A percentile compares a stretch with the other conserved stretches of the same genome.
These are phyloP conservation scores for Saturnia pavonia DNA, from an alignment of 2,888 invertebrate genomes.

Conservation along the genomic window DNA sequence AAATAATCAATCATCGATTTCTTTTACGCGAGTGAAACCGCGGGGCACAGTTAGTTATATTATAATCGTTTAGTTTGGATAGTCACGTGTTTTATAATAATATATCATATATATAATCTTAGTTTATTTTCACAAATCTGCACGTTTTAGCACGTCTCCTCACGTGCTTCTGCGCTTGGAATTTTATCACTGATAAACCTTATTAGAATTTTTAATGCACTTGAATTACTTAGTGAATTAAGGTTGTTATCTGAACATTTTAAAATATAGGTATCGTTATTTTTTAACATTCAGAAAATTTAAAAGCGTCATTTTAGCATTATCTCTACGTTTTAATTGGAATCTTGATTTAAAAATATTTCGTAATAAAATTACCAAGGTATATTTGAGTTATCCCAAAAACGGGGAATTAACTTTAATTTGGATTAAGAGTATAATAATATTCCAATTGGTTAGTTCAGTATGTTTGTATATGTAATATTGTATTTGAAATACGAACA, in stretches of 20 bases:
- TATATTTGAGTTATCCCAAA: constrained; percentile 17
- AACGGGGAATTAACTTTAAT: constrained; percentile 11
- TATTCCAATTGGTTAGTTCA: constrained; percentile 42
- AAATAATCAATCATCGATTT: too few relatives aligned
- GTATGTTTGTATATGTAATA: neutral
- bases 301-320: neutral
- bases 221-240: neutral
- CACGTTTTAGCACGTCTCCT: constrained; percentile 8
- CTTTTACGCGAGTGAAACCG: too few relatives aligned
- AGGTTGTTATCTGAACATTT: constrained; percentile 2
- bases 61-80: neutral
- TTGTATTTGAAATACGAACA: neutral
- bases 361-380: constrained; percentile 21
- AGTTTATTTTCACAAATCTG: constrained; percentile 1
- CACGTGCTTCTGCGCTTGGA: neutral
- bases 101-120: neutral
- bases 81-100: neutral
- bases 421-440: constrained; percentile 26
- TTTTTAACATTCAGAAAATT: constrained; percentile 6
- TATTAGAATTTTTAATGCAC: neutral
- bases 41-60: neutral
- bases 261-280: neutral
- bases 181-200: constrained; percentile 16
- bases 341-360: constrained; percentile 24
- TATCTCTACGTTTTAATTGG: constrained; percentile 2